Evolutionary conservation across 2,797 vertebrate species (phyloP).

Genomic region (Ispidina lecontei): DNA sequence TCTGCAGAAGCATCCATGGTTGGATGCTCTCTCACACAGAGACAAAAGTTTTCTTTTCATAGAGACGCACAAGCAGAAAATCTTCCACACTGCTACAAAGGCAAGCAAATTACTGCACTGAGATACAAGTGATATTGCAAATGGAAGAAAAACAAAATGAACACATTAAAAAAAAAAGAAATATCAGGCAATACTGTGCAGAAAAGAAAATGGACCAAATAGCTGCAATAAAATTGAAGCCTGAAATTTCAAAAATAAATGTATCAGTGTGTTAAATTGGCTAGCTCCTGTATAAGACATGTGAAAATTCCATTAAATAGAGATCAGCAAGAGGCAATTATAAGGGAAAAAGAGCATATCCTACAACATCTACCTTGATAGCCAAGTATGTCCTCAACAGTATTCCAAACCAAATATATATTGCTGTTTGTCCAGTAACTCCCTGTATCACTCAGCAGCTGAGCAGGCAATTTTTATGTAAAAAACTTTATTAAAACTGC

Average conservation of each 20-base stretch:
- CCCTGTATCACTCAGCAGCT: background rate
- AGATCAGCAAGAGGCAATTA: background rate
- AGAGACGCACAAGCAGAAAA: background rate
- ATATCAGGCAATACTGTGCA: background rate
- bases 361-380: background rate
- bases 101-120: background rate
- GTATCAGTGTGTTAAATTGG: background rate
- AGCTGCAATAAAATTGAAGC: background rate
- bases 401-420: background rate
- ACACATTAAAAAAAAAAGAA: background rate
- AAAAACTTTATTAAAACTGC: conserved; percentile 10
- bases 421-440: background rate
- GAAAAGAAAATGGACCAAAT: background rate
- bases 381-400: background rate
- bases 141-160: accelerated
- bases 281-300: background rate
- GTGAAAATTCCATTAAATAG: background rate
- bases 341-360: background rate
- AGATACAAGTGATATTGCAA: background rate
- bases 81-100: background rate
- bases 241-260: background rate
- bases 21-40: background rate
- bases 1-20: background rate
- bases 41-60: background rate
- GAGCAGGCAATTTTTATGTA: background rate